Base-by-base conservation (phyloP, 2,797 vertebrate genomes). In the Spondyliosoma cantharus region DNA sequence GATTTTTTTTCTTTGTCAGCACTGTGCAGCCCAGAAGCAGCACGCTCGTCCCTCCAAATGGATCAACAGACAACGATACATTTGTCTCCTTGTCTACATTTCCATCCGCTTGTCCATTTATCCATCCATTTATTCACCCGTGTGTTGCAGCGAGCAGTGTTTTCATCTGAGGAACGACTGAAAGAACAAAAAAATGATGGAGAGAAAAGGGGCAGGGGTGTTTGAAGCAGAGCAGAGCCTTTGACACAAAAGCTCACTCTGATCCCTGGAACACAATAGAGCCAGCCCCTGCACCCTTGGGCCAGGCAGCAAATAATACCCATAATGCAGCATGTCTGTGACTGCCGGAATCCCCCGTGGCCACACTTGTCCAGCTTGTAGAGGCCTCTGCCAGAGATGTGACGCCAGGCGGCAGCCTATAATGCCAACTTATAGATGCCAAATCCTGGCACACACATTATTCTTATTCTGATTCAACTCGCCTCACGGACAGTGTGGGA, bases 251-350 rank as follows among this genome's bases (percentile, higher is more conserved):
- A 80, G 84, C 90, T 86, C 84, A 57, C 85, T 89, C 89, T 91
- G 90, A 93, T 92, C 87, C 83, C 83, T 79, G 78, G 63, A 90
- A 90, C 85, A 93, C 90, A 91, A 92, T 76, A 69, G 70, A 83
- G 74, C 66, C 42, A 75, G 67, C 67, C 79, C 79, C 73, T 37
- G 79, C 74, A 81, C 90, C 89, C 86, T 69, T 59, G 90, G 90
- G 88, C 85, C 88, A 86, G 78, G 81, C 90, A 86, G 82, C 86
- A 90, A 84, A 93, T 89, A 93, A 92, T 87, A 87, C 84, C 87
- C 89, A 87, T 90, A 93, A 91, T 90, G 85, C 86, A 90, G 87
- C 90, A 81, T 90, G 92, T 85, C 92, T 88, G 86, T 90, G 90
- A 91, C 91, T 90, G 87, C 61, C n/a, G 90, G 87, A 92, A 89